phyloP scores from a whole-genome alignment of 2,888 invertebrate species.

The Cheilosia soror region DNA sequence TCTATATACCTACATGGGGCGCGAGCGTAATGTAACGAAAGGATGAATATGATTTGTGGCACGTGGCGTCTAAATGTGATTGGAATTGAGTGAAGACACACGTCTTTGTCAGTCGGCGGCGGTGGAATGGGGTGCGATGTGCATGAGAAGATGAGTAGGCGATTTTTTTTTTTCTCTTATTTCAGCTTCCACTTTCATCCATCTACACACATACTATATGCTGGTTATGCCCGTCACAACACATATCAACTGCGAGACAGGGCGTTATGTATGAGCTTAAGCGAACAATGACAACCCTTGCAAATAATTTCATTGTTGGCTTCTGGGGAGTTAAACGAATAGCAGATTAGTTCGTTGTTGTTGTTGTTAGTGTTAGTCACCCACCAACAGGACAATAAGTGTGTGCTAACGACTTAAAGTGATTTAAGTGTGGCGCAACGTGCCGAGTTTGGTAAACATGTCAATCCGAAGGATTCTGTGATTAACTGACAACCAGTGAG shows the following conservation, averaged over 20 bases:
- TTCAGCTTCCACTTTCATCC: neutral
- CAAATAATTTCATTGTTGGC: conserved; percentile 71
- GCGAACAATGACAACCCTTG: conserved; percentile 72
- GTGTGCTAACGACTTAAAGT: conserved; percentile 73
- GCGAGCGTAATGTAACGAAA: conserved; percentile 61
- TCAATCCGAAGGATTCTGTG: conserved; percentile 60
- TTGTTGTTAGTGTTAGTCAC: conserved; percentile 21
- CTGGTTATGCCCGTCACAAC: conserved; percentile 57
- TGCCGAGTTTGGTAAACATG: conserved; percentile 70
- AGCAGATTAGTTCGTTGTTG: conserved; percentile 70
- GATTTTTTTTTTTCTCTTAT: conserved; percentile 31
- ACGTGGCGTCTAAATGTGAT: conserved; percentile 77
- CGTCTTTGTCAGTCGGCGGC: conserved; percentile 65
- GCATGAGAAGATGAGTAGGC: conserved; percentile 68
- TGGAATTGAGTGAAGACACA: conserved; percentile 77
- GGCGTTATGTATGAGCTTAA: conserved; percentile 56
- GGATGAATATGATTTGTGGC: conserved; percentile 76
- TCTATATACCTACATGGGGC: conserved; percentile 17
- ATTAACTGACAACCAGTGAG: conserved; percentile 67
- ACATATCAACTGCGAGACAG: conserved; percentile 48
- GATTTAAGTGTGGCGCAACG: conserved; percentile 66
- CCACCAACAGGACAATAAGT: conserved; percentile 62
- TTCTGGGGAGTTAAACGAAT: conserved; percentile 71
- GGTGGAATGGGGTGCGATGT: conserved; percentile 38
- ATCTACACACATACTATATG: neutral